These are phyloP conservation scores for Marasmarcha lunaedactyla DNA, from an alignment of 2,888 invertebrate species.

Conservation along the genomic window DNA sequence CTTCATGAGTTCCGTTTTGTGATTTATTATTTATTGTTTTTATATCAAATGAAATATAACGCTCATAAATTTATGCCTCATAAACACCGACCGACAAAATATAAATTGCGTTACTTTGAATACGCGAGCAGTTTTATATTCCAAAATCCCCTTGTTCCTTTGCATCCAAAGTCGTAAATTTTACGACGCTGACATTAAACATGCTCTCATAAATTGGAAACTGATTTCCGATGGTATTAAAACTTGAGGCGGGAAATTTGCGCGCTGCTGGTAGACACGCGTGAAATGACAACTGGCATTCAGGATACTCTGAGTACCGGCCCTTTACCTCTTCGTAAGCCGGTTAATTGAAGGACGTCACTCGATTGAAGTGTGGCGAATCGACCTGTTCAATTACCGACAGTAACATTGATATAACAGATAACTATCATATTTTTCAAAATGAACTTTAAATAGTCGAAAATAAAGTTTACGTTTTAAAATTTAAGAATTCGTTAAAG, in stretches of 20 bases:
- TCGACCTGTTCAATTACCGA: slow-evolving; percentile 51
- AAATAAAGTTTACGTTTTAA: background rate
- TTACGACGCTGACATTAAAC: slow-evolving; percentile 33
- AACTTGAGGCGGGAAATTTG: slow-evolving; percentile 44
- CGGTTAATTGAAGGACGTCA: slow-evolving; percentile 40
- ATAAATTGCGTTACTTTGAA: slow-evolving; percentile 38
- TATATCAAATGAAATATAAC: slow-evolving; percentile 23
- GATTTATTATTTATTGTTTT: slow-evolving; percentile 1
- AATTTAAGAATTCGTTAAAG: slow-evolving; percentile 8
- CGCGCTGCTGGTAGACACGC: slow-evolving; percentile 56
- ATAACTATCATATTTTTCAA: slow-evolving; percentile 11
- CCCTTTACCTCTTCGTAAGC: slow-evolving; percentile 50
- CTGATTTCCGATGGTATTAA: slow-evolving; percentile 41
- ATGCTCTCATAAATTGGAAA: slow-evolving; percentile 35
- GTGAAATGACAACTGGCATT: slow-evolving; percentile 61
- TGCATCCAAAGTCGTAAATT: slow-evolving; percentile 32
- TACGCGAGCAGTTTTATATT: slow-evolving; percentile 46
- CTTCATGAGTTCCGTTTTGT: background rate
- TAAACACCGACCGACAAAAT: slow-evolving; percentile 39
- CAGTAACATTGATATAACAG: slow-evolving; percentile 16
- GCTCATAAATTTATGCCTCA: slow-evolving; percentile 37
- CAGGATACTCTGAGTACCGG: slow-evolving; percentile 50
- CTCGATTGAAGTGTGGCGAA: slow-evolving; percentile 59
- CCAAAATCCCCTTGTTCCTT: slow-evolving; percentile 37
- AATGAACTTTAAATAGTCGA: slow-evolving; percentile 7